Evolutionary conservation across 2,888 invertebrate species (phyloP), one percentile per base, ranked within the genome.

Genomic region (Cephus rjabovi): DNA sequence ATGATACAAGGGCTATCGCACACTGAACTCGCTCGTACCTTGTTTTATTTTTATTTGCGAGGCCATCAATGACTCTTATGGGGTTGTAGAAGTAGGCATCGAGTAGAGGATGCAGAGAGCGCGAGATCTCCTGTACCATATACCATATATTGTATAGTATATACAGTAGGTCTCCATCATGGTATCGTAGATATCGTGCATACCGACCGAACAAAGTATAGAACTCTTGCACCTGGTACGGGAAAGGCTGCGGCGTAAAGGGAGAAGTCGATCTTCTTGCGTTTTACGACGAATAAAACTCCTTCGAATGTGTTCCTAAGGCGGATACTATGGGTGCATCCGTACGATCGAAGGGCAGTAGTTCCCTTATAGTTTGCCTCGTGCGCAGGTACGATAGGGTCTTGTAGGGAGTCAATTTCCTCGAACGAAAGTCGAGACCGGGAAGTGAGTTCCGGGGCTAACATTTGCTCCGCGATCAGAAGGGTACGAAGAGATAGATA

Each of bases 271-370:
- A 83, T 85, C 81, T 83, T 81, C 80, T 69, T 74, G 34, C 79
- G 79, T 80, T 87, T 87, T 87, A 87, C 82, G 84, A 84, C 75
- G 80, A 81, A 84, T 86, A 87, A 87, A 87, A 85, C 79, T 79
- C 80, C 78, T 75, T 80, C 80, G 77, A 77, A 82, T 79, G 81
- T 78, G 78, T 81, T 80, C 79, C 83, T 34, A 68, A 70, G 78
- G 77, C 78, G 77, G 73, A 79, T 78, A 80, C 80, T 69, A 4
- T 69, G 1, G 71, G 69, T 74, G 56, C 74, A 75, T 79, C 76
- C 76, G 35, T 68, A 71, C 33, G 34, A 34, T 71, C 71, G 33
- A 15, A 23, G n/a, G 74, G 35, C 30, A 37, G 74, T 77, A 78
- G 80, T 79, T 78, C 76, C 81, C 80, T 86, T 80, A 83, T 79